These are phyloP conservation scores for Penaeus monodon DNA, from an alignment of 2,888 invertebrate genomes.

Conservation along the genomic window DNA sequence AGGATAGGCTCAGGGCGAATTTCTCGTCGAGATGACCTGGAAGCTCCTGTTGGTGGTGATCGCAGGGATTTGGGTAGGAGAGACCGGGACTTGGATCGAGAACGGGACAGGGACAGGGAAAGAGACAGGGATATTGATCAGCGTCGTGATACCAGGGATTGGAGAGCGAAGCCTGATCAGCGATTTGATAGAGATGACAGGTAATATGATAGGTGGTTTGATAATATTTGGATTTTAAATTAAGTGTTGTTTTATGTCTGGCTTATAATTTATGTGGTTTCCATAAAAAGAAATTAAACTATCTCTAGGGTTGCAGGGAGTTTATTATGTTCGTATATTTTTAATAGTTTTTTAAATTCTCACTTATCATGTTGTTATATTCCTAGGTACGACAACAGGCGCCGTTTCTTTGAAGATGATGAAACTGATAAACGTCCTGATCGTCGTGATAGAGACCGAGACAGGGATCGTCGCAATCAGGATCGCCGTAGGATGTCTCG, in stretches of 20 bases:
- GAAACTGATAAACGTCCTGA: slow-evolving; percentile 53
- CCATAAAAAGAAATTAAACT: not conserved
- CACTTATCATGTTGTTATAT: not conserved
- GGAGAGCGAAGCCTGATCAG: slow-evolving; percentile 58
- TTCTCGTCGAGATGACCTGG: slow-evolving; percentile 65
- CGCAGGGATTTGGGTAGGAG: slow-evolving; percentile 69
- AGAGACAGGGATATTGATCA: slow-evolving; percentile 53
- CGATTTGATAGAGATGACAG: slow-evolving; percentile 69
- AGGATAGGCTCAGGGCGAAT: slow-evolving; percentile 59
- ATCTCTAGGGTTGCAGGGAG: not conserved
- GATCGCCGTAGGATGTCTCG: slow-evolving; percentile 36
- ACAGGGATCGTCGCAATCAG: slow-evolving; percentile 42
- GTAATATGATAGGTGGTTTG: slow-evolving; percentile 44
- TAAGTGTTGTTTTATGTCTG: no score
- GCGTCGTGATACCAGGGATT: slow-evolving; percentile 52
- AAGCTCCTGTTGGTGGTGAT: slow-evolving; percentile 68
- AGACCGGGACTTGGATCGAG: slow-evolving; percentile 68
- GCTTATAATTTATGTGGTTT: not conserved
- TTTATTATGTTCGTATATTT: not conserved
- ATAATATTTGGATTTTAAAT: no score
- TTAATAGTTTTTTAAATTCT: not conserved
- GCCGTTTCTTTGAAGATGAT: slow-evolving; percentile 58
- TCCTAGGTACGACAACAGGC: slow-evolving; percentile 53
- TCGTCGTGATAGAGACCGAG: slow-evolving; percentile 37
- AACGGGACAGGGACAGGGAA: slow-evolving; percentile 54